A percentile compares a stretch with the other conserved stretches of the same genome.
Evolutionary conservation across 2,797 vertebrate species (phyloP).

Genomic region (Pseudomugil tenellus): DNA sequence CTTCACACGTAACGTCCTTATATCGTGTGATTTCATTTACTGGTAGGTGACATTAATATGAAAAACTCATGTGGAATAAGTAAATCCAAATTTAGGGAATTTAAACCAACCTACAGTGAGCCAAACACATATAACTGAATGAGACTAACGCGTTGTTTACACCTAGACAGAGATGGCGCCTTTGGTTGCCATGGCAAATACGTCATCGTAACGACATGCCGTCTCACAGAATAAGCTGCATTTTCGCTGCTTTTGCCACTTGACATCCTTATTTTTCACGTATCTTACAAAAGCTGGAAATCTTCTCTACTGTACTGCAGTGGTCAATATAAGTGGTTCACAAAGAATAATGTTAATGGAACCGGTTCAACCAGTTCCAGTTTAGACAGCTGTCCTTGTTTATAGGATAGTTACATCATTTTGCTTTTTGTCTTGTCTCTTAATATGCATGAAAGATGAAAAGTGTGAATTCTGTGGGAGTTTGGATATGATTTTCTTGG

Average conservation of each 20-base stretch:
- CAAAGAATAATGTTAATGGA: constrained; percentile 9
- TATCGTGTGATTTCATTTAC: too few relatives aligned
- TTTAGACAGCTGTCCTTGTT: background rate
- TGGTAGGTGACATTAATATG: too few relatives aligned
- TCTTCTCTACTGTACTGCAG: constrained; percentile 26
- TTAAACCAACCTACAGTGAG: too few relatives aligned
- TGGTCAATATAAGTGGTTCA: constrained; percentile 7
- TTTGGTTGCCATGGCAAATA: too few relatives aligned
- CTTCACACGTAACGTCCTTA: too few relatives aligned
- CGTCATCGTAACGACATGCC: too few relatives aligned
- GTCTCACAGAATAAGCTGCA: background rate
- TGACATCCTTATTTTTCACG: constrained; percentile 52
- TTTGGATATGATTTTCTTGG: constrained; percentile 1
- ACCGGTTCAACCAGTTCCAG: constrained; percentile 10
- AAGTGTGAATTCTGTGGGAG: constrained; percentile 2
- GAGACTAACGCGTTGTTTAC: too few relatives aligned
- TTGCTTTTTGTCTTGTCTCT: constrained; percentile 1
- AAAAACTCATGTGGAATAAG: too few relatives aligned
- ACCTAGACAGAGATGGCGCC: too few relatives aligned
- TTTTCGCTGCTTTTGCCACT: constrained; percentile 32
- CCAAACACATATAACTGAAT: too few relatives aligned
- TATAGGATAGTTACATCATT: background rate
- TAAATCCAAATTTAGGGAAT: too few relatives aligned
- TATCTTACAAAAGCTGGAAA: constrained; percentile 35
- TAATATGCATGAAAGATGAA: constrained; percentile 12